Conservation (phyloP, 2,797 vertebrate species). For the Rhinophrynus dorsalis region DNA sequence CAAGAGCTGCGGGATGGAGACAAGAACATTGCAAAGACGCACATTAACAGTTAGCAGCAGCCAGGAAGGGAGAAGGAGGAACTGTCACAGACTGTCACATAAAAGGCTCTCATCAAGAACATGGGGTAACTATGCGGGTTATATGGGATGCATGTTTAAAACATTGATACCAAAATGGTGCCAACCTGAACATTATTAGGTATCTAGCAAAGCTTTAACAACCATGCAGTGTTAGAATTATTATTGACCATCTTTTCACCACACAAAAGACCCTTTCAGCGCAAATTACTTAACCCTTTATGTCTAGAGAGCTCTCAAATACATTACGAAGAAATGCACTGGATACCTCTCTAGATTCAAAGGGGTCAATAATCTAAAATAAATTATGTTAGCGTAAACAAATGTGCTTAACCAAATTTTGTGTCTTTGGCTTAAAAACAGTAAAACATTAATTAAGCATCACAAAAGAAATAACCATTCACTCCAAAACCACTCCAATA, state of each 20-base stretch:
- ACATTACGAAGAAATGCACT: too few species aligned
- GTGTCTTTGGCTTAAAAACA: too few species aligned
- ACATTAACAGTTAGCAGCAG: slow-evolving; percentile 65
- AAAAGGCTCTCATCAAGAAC: background rate
- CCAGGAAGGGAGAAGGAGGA: slow-evolving; percentile 46
- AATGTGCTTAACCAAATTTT: too few species aligned
- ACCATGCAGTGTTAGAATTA: background rate
- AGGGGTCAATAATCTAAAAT: too few species aligned
- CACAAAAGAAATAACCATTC: too few species aligned
- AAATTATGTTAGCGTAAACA: too few species aligned
- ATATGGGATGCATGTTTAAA: slow-evolving; percentile 20
- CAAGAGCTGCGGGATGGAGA: slow-evolving; percentile 91
- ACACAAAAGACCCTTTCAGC: background rate
- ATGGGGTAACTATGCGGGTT: too few species aligned
- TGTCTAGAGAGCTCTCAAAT: too few species aligned
- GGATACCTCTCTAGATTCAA: too few species aligned
- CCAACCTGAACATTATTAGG: background rate
- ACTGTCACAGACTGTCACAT: background rate
- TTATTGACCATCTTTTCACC: background rate
- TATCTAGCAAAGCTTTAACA: background rate
- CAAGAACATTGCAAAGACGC: slow-evolving; percentile 74
- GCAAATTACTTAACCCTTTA: too few species aligned
- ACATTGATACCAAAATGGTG: background rate
- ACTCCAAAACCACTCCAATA: too few species aligned
- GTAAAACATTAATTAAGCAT: too few species aligned